Percentiles rank a stretch among this genome's conserved stretches.
phyloP scores from a whole-genome alignment of 2,888 invertebrate genomes.

The Eupithecia centaureata region DNA sequence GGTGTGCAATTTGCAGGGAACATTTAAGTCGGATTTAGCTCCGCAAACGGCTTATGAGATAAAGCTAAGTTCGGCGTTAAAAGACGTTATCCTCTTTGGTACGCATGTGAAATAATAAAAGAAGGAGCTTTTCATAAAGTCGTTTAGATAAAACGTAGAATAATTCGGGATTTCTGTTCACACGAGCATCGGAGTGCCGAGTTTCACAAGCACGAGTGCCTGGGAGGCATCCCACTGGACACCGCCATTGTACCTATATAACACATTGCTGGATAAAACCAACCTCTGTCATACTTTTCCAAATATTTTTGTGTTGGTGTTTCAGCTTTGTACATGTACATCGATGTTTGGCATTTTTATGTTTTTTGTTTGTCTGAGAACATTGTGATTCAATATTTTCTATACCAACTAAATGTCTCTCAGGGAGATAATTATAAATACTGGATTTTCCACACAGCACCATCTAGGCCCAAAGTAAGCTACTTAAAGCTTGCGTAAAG shows the following conservation, averaged over 20 bases:
- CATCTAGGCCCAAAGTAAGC: no score
- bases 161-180: conserved; percentile 40
- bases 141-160: conserved; percentile 45
- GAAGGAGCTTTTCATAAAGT: conserved; percentile 44
- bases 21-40: conserved; percentile 41
- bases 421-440: no score
- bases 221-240: not conserved
- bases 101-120: conserved; percentile 48
- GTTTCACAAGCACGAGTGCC: not conserved
- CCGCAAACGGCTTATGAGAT: conserved; percentile 46
- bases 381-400: not conserved
- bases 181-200: conserved; percentile 20
- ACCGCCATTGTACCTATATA: not conserved
- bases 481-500: no score
- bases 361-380: not conserved
- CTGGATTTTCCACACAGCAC: no score
- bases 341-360: not conserved
- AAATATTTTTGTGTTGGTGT: not conserved
- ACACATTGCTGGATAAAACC: not conserved
- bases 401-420: no score
- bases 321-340: not conserved
- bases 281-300: not conserved
- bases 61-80: conserved; percentile 45
- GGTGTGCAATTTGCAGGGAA: conserved; percentile 39
- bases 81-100: conserved; percentile 44